Conservation (phyloP, 2,888 invertebrate genomes). For the Fragum sueziense region DNA sequence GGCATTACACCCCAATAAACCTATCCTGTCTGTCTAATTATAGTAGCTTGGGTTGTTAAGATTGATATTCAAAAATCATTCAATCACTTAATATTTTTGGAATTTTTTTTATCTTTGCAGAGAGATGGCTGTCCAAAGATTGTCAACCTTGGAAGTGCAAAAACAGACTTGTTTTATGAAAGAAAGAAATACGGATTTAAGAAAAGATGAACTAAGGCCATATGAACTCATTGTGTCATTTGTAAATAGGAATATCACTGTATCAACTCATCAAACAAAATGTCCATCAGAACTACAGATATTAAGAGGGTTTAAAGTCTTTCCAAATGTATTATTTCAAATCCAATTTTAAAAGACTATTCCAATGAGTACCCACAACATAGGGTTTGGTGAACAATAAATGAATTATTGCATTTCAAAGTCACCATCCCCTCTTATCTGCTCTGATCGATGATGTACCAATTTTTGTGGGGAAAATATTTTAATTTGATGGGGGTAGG, state of each 20-base stretch:
- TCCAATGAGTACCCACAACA: slow-evolving; percentile 6
- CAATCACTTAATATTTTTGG: too few relatives aligned
- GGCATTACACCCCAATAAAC: too few relatives aligned
- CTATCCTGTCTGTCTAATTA: too few relatives aligned
- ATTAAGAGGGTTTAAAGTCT: too few relatives aligned
- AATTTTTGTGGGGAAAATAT: too few relatives aligned
- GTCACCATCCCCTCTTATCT: neutral
- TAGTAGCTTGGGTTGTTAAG: too few relatives aligned
- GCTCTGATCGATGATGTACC: too few relatives aligned
- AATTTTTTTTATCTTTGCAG: slow-evolving; percentile 83
- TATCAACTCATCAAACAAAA: neutral
- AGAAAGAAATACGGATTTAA: slow-evolving; percentile 99
- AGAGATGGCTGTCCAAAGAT: slow-evolving; percentile 99
- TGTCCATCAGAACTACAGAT: too few relatives aligned
- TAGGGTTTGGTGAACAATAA: neutral
- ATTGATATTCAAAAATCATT: too few relatives aligned
- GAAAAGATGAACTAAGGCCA: slow-evolving; percentile 84
- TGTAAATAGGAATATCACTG: neutral
- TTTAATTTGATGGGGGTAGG: too few relatives aligned
- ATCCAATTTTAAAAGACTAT: neutral
- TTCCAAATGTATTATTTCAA: too few relatives aligned
- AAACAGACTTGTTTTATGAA: slow-evolving; percentile 99
- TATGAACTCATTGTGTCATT: neutral
- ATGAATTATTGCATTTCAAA: neutral
- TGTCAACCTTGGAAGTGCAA: slow-evolving; percentile 99